These are phyloP conservation scores for Bursaphelenchus mucronatus DNA, from an alignment of 1,140 invertebrate genomes.

Conservation along the genomic window DNA sequence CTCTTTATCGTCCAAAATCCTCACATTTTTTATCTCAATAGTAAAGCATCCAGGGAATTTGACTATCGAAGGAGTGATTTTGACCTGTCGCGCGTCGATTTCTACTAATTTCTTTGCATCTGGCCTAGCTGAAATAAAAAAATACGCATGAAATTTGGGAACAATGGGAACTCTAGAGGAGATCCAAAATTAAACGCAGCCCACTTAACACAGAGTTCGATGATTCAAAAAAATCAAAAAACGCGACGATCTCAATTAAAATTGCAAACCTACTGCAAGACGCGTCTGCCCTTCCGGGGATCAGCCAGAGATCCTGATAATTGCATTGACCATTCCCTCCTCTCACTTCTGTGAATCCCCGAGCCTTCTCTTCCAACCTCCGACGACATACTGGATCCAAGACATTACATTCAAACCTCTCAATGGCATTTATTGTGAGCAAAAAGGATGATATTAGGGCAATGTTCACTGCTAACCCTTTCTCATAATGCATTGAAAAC, in stretches of 20 bases:
- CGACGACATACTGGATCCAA: conserved; percentile 48
- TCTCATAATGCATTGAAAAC: too few species aligned
- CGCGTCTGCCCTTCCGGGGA: conserved; percentile 56
- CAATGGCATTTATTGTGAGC: conserved; percentile 10
- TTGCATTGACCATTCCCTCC: conserved; percentile 40
- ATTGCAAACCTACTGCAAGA: conserved; percentile 56
- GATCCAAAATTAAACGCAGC: too few species aligned
- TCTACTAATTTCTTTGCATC: conserved; percentile 51
- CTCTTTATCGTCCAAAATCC: conserved; percentile 43
- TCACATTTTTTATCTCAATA: conserved; percentile 58
- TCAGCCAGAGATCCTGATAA: conserved; percentile 60
- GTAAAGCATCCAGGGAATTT: conserved; percentile 60
- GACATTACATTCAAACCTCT: conserved; percentile 44
- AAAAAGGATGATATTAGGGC: too few species aligned
- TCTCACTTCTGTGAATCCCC: conserved; percentile 20
- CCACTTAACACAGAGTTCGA: too few species aligned
- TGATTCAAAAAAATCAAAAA: too few species aligned
- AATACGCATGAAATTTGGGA: conserved; percentile 2
- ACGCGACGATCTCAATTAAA: too few species aligned
- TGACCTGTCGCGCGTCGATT: conserved; percentile 53
- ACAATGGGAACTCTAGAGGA: too few species aligned
- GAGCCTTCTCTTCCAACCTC: conserved; percentile 20
- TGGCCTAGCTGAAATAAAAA: conserved; percentile 49
- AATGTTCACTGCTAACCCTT: too few species aligned
- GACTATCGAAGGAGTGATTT: conserved; percentile 53